Conservation (phyloP, 92 coral and sea anemone genomes). For the Epizoanthus fatuus region DNA sequence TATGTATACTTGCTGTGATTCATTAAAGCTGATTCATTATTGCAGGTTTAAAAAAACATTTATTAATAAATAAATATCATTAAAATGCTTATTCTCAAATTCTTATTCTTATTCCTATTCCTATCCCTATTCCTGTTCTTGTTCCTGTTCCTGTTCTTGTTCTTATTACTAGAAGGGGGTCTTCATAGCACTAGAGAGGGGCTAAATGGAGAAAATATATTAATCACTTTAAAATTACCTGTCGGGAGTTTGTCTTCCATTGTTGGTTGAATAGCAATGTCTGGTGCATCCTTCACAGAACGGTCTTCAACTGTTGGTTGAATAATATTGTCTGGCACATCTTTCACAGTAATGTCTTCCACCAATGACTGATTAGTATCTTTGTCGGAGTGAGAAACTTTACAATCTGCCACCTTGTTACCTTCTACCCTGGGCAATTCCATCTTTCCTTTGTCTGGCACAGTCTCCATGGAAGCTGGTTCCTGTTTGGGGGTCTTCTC, state of each 20-base stretch:
- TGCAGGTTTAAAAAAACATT: too few species aligned
- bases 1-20: too few species aligned
- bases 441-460: neutral
- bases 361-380: neutral
- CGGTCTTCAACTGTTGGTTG: neutral
- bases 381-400: neutral
- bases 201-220: too few species aligned
- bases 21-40: too few species aligned
- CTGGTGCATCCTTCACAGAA: too few species aligned
- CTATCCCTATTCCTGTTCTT: too few species aligned
- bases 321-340: neutral
- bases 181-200: neutral
- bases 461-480: neutral
- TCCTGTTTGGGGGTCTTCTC: constrained; percentile 31
- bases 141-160: too few species aligned
- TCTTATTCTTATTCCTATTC: too few species aligned
- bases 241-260: neutral
- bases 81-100: too few species aligned
- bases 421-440: neutral
- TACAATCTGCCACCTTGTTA: neutral
- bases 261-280: too few species aligned
- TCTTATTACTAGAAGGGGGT: too few species aligned
- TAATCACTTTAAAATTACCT: constrained; percentile 2
- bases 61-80: too few species aligned
- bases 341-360: neutral